These are phyloP conservation scores for Otocyon megalotis DNA, from an alignment of 2,113 vertebrate genomes.

Conservation along the genomic window DNA sequence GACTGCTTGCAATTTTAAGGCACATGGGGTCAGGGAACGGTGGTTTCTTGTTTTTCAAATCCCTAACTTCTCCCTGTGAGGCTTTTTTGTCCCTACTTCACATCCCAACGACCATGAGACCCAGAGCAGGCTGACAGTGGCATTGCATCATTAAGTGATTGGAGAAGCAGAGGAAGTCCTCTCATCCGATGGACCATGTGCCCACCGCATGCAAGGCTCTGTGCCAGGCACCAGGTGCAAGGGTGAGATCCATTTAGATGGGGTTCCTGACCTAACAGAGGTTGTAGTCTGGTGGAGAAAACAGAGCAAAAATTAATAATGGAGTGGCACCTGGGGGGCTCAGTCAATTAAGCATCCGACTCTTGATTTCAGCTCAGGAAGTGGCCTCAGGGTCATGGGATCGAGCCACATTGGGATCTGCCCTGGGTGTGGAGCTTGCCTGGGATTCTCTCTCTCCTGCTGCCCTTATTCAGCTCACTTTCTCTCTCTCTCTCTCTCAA, in stretches of 20 bases:
- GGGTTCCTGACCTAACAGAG: background rate
- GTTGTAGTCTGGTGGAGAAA: background rate
- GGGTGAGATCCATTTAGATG: background rate
- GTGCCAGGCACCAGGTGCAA: background rate
- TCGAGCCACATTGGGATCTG: background rate
- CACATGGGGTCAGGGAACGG: background rate
- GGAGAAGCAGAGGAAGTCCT: background rate
- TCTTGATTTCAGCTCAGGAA: background rate
- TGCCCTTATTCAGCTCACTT: background rate
- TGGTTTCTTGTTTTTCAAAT: constrained; percentile 7
- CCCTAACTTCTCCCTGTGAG: background rate
- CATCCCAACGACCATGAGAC: background rate
- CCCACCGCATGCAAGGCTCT: background rate
- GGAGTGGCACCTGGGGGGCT: background rate
- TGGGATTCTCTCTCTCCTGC: background rate
- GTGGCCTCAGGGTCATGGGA: background rate
- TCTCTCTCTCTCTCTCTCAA: background rate
- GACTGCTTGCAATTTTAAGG: background rate
- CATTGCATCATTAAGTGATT: background rate
- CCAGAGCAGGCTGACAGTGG: background rate
- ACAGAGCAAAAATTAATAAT: background rate
- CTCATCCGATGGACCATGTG: accelerated
- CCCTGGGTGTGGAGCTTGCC: background rate
- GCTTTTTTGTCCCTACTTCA: background rate
- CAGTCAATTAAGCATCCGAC: background rate